phyloP scores from a whole-genome alignment of 2,797 vertebrate species.

The Pantherophis alleghaniensis region DNA sequence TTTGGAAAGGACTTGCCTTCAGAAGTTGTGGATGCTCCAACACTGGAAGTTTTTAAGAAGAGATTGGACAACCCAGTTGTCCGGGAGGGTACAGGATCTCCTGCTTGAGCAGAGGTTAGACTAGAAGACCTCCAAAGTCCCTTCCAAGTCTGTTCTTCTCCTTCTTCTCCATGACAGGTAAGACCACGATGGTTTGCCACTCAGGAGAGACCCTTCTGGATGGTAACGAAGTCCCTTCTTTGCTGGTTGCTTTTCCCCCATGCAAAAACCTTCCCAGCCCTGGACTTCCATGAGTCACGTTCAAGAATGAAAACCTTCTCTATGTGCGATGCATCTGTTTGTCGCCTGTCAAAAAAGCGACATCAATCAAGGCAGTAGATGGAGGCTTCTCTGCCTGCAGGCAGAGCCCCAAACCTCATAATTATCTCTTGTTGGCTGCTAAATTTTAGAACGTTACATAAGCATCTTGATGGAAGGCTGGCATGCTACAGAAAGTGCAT shows the following conservation, averaged over 20 bases:
- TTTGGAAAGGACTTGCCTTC: background rate
- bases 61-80: background rate
- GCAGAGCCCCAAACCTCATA: background rate
- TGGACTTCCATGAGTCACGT: background rate
- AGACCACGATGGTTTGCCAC: background rate
- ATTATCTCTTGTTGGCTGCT: background rate
- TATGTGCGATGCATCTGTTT: constrained; percentile 9
- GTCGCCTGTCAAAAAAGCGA: constrained; percentile 2
- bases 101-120: background rate
- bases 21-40: background rate
- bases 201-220: background rate
- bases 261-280: fast-evolving
- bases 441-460: background rate
- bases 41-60: background rate
- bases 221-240: background rate
- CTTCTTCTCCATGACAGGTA: background rate
- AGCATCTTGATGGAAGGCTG: background rate
- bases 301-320: background rate
- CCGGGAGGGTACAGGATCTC: background rate
- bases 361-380: background rate
- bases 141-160: background rate
- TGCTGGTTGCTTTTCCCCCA: background rate
- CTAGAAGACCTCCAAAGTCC: background rate
- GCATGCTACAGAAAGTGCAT: background rate
- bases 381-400: background rate